These are phyloP conservation scores for Drosophila glabriapex DNA, from an alignment of 2,888 invertebrate species.

Conservation along the genomic window DNA sequence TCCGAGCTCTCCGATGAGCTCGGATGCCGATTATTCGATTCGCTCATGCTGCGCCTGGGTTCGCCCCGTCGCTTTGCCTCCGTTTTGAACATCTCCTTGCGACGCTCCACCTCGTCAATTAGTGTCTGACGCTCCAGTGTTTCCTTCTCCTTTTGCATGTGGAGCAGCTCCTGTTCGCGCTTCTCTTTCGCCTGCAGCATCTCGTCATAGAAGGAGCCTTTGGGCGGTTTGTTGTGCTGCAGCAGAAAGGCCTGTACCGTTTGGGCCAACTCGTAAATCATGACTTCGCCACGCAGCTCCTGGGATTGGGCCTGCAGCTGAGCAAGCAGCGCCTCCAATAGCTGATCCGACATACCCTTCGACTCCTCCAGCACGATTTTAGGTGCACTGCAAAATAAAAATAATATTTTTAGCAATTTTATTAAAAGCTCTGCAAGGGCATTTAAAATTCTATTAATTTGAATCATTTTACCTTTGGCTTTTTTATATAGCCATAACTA, in stretches of 20 bases:
- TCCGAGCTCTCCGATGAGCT: constrained; percentile 88
- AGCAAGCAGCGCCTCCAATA: constrained; percentile 87
- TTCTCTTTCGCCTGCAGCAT: constrained; percentile 92
- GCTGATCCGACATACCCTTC: constrained; percentile 92
- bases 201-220: constrained; percentile 95
- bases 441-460: background rate
- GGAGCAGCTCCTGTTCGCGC: constrained; percentile 88
- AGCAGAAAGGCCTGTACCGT: constrained; percentile 92
- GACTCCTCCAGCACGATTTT: constrained; percentile 90
- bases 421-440: background rate
- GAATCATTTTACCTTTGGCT: background rate
- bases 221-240: constrained; percentile 92
- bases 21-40: constrained; percentile 85
- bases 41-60: constrained; percentile 86
- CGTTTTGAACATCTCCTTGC: constrained; percentile 91
- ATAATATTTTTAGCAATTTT: background rate
- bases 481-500: background rate
- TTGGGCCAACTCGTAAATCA: constrained; percentile 94
- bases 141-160: constrained; percentile 88
- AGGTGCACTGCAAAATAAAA: constrained; percentile 87
- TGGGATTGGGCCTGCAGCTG: constrained; percentile 88
- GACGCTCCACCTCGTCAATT: constrained; percentile 91
- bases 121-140: constrained; percentile 90
- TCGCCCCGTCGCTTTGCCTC: constrained; percentile 87
- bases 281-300: constrained; percentile 90